Base-by-base conservation (phyloP, 2,113 vertebrate species). In the Stigmatopora nigra region DNA sequence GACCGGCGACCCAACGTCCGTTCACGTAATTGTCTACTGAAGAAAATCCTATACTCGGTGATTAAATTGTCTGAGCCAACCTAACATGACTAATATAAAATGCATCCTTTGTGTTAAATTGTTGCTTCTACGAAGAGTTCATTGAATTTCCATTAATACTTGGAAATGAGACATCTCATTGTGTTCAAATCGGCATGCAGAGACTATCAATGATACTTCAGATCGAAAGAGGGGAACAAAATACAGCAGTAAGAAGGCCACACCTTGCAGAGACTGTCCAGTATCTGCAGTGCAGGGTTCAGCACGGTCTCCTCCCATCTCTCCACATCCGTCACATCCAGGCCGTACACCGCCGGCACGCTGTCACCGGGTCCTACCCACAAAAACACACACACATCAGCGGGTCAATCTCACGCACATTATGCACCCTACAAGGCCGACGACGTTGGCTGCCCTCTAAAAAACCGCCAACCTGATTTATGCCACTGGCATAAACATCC, bases 191-290 rank as follows among this genome's bases (percentile, higher is more conserved):
- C 10, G 19, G 51, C 2, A 25, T 31, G 53, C 3, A 2, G 22
- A 16, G 14, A 13, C 31, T 31, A 56, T 10, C 36, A 59, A 59
- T 11, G 7, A 58, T 11, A 41, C 36, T 35, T 20, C 0, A n/a
- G 15, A n/a, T n/a, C 11, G 7, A 38, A 13, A n/a, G 36, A 38
- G 57, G 57, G 19, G 22, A 8, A 0, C 22, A 7, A 36, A 35
- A 36, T 5, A 19, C 6, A 44, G 38, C 38, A 41, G 38, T 41
- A 41, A 2, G 7, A 38, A 48, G 61, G 78, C 78, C 79, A 62
- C 83, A 98, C 97, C 95, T 98, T 93, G 63, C 92, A 84, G 75
- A 96, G 92, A 81, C 93, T 91, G 63, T 88, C 89, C 78, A 99
- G 87, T 16, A 98, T 93, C 82, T 91, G 88, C 84, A 96, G 73